Percentiles rank a stretch among this genome's conserved stretches.
phyloP scores from a whole-genome alignment of 1,140 invertebrate genomes.

The Pogonus chalceus region DNA sequence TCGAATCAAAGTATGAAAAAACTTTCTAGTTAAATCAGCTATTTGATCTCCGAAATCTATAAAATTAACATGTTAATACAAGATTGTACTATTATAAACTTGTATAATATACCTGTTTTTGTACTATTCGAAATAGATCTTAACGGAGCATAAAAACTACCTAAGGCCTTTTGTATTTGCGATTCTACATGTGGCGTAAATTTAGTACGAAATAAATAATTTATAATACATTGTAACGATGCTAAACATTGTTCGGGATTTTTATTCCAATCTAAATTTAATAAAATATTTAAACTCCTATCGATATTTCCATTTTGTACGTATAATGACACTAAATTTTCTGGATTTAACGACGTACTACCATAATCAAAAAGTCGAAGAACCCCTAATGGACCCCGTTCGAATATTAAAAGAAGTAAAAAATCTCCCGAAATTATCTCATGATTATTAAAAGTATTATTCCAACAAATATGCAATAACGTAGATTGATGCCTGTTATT shows the following conservation, averaged over 20 bases:
- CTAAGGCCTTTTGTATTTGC: constrained; percentile 58
- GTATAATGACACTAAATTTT: constrained; percentile 54
- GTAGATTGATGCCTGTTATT: constrained; percentile 45
- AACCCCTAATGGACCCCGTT: constrained; percentile 43
- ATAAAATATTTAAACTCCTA: constrained; percentile 43
- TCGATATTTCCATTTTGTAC: constrained; percentile 55
- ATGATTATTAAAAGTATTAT: constrained; percentile 41
- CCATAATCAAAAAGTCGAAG: constrained; percentile 26
- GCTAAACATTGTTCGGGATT: constrained; percentile 57
- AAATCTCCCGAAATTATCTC: constrained; percentile 34
- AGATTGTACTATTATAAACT: not conserved
- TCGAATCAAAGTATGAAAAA: constrained; percentile 69
- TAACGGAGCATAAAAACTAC: constrained; percentile 56
- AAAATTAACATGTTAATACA: not conserved
- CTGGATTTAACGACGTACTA: constrained; percentile 40
- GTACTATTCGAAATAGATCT: constrained; percentile 52
- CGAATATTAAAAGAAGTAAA: constrained; percentile 46
- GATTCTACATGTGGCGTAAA: constrained; percentile 54
- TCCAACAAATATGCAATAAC: constrained; percentile 45
- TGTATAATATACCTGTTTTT: constrained; percentile 24
- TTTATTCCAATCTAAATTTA: constrained; percentile 53
- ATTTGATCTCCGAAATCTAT: constrained; percentile 59
- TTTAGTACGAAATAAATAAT: constrained; percentile 56
- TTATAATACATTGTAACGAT: constrained; percentile 59
- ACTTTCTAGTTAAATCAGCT: constrained; percentile 59